Percentiles rank a stretch among this genome's conserved stretches.
Conservation (phyloP, 2,113 vertebrate genomes). For the Grantiella picta region DNA sequence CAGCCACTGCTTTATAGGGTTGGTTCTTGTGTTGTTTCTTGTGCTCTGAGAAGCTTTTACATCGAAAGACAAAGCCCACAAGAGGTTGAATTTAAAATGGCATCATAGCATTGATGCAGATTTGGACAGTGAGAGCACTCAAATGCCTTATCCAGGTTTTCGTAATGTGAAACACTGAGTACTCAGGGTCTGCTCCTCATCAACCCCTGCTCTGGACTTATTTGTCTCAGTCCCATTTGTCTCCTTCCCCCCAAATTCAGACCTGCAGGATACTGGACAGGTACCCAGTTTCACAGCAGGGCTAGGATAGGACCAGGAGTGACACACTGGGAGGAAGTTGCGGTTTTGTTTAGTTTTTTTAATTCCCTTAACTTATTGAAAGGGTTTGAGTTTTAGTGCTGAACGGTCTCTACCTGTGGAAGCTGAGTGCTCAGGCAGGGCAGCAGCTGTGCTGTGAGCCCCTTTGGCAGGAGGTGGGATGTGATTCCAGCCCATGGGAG, state of each 20-base stretch:
- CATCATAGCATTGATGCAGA: not conserved
- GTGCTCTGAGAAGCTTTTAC: not conserved
- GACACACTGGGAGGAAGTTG: not conserved
- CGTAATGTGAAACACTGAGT: not conserved
- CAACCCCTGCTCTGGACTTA: not conserved
- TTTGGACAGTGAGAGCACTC: not conserved
- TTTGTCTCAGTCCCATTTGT: not conserved
- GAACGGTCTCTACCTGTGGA: not conserved
- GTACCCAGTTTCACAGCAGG: not conserved
- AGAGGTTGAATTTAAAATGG: not conserved
- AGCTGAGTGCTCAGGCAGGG: not conserved
- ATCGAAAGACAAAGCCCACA: not conserved
- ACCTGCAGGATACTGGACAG: not conserved
- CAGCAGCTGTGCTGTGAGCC: not conserved
- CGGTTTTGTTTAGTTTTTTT: not conserved
- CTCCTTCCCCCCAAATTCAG: not conserved
- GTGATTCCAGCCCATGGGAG: not conserved
- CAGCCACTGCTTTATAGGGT: accelerated
- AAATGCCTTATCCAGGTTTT: not conserved
- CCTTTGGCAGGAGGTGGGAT: not conserved
- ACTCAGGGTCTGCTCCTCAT: not conserved
- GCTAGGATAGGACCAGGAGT: not conserved
- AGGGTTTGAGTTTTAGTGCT: not conserved
- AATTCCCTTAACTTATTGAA: not conserved
- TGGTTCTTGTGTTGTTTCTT: not conserved